These are phyloP conservation scores for Cataglyphis livida DNA, from an alignment of 2,888 invertebrate species.

Conservation along the genomic window DNA sequence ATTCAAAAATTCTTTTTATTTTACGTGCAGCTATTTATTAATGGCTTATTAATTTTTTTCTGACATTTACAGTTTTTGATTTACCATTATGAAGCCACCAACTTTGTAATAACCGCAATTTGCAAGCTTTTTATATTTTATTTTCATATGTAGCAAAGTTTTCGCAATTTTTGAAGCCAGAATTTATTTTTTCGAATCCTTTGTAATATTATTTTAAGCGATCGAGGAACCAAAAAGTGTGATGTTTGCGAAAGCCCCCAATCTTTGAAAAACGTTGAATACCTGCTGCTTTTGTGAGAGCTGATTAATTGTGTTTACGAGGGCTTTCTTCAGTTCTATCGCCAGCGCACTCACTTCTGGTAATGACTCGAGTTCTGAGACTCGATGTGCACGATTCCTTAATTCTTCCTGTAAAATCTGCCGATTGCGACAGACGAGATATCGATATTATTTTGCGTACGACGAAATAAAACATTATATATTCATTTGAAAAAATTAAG, in stretches of 20 bases:
- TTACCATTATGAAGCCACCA: conserved; percentile 42
- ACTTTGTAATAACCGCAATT: conserved; percentile 41
- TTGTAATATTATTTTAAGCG: conserved; percentile 68
- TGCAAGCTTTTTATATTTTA: conserved; percentile 13
- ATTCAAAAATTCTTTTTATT: not conserved
- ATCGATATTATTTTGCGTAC: conserved; percentile 12
- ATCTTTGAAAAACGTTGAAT: conserved; percentile 82
- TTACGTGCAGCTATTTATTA: conserved; percentile 1
- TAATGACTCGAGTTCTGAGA: conserved; percentile 80
- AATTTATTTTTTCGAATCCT: conserved; percentile 8
- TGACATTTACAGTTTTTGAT: not conserved
- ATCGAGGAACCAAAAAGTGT: conserved; percentile 79
- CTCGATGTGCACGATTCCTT: conserved; percentile 76
- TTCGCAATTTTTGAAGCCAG: not conserved
- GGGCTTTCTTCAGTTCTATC: conserved; percentile 78
- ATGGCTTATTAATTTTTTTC: not conserved
- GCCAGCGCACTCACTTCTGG: conserved; percentile 81
- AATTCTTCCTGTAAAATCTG: conserved; percentile 83
- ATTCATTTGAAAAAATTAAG: not conserved
- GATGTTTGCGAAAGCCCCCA: conserved; percentile 80
- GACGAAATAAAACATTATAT: not conserved
- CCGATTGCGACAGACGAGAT: not conserved
- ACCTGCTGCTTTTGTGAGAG: conserved; percentile 84
- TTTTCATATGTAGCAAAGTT: not conserved
- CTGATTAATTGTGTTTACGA: conserved; percentile 78